A percentile compares a stretch with the other conserved stretches of the same genome.
Conservation (phyloP, 2,888 invertebrate species). For the Lasioglossum zephyrum region DNA sequence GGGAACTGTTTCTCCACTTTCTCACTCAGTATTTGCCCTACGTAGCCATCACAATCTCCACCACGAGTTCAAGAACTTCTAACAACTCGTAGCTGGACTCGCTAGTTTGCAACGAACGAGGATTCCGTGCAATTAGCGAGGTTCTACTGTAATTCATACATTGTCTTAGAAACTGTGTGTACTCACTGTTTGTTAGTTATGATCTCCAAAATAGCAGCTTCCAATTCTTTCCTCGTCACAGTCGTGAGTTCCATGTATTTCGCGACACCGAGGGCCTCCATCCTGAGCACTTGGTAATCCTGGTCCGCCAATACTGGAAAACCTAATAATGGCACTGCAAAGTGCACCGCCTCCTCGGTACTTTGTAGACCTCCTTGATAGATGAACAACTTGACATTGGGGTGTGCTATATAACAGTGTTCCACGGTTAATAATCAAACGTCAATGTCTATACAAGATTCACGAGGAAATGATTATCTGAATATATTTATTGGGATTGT, state of each 20-base stretch:
- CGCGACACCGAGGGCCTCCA: constrained; percentile 64
- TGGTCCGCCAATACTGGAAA: constrained; percentile 73
- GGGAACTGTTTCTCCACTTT: too few species aligned
- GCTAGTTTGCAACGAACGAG: too few species aligned
- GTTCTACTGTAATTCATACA: not conserved
- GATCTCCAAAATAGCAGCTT: constrained; percentile 61
- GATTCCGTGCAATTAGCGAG: not conserved
- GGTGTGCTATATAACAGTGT: constrained; percentile 60
- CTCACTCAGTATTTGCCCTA: too few species aligned
- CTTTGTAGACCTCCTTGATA: constrained; percentile 77
- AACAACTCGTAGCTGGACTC: too few species aligned
- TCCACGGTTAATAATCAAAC: not conserved
- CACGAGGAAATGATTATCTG: not conserved
- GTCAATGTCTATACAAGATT: not conserved
- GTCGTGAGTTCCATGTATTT: constrained; percentile 45
- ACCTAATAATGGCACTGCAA: constrained; percentile 71
- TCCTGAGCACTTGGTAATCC: constrained; percentile 53
- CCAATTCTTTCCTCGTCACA: constrained; percentile 49
- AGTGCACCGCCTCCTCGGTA: constrained; percentile 72
- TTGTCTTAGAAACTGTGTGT: not conserved
- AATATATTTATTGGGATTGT: not conserved
- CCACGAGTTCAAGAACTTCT: too few species aligned
- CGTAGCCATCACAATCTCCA: too few species aligned
- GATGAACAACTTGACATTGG: constrained; percentile 73
- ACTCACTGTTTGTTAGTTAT: constrained; percentile 62